Conservation (phyloP, 1,140 invertebrate species). For the Gerris buenoi region DNA sequence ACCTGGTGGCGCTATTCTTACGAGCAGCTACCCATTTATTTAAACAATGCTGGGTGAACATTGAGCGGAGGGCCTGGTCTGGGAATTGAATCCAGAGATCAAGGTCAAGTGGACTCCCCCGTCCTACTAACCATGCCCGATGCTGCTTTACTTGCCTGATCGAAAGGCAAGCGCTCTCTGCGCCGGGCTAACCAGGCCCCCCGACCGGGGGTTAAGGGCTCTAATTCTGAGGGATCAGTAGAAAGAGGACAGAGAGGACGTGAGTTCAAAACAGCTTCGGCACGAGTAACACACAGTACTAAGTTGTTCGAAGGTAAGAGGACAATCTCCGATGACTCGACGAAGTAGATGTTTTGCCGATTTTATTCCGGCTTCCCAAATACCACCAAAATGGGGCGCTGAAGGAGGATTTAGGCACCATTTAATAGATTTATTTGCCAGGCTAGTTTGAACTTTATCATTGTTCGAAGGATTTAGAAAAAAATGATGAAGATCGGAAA, state of each 20-base stretch:
- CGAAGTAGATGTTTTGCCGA: constrained; percentile 27
- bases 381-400: constrained; percentile 30
- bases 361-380: constrained; percentile 31
- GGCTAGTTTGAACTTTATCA: constrained; percentile 24
- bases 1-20: no score
- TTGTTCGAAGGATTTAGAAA: constrained; percentile 12
- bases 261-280: constrained; percentile 21
- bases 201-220: no score
- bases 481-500: constrained; percentile 18
- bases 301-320: constrained; percentile 18
- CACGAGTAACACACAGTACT: constrained; percentile 16
- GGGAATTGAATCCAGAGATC: no score
- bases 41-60: no score
- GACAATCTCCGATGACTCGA: constrained; percentile 12
- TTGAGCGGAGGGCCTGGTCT: no score
- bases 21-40: no score
- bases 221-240: constrained; percentile 16
- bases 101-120: no score
- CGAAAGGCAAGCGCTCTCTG: no score
- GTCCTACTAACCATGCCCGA: no score
- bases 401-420: constrained; percentile 29
- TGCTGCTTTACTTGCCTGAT: no score
- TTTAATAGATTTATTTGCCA: constrained; percentile 20
- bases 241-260: constrained; percentile 14
- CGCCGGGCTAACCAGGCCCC: no score